Conservation (phyloP, 2,888 invertebrate genomes). For the Dryobota labecula region DNA sequence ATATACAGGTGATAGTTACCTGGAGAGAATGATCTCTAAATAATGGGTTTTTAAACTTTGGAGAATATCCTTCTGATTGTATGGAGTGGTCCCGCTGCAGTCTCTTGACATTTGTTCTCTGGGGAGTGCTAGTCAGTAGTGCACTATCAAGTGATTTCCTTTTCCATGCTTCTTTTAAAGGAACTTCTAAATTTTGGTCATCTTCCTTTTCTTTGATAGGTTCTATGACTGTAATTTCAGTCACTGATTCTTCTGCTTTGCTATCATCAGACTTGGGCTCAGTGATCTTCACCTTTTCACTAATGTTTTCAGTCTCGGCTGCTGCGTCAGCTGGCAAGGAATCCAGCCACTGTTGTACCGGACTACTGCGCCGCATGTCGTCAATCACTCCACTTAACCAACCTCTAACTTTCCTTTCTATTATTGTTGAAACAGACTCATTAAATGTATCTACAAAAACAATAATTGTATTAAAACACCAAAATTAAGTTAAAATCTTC, state of each 20-base stretch:
- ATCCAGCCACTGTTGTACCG: slow-evolving; percentile 94
- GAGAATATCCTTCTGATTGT: slow-evolving; percentile 86
- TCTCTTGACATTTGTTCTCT: slow-evolving; percentile 75
- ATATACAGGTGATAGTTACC: slow-evolving; percentile 70
- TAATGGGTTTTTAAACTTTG: slow-evolving; percentile 86
- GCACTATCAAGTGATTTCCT: slow-evolving; percentile 85
- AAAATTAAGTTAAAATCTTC: neutral
- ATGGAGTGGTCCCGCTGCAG: slow-evolving; percentile 86
- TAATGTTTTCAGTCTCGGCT: slow-evolving; percentile 62
- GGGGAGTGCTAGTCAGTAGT: slow-evolving; percentile 76
- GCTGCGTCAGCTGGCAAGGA: slow-evolving; percentile 89
- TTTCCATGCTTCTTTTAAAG: slow-evolving; percentile 81
- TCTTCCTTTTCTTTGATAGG: slow-evolving; percentile 70
- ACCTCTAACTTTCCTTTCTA: slow-evolving; percentile 87
- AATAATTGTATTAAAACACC: slow-evolving; percentile 13
- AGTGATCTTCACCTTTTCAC: slow-evolving; percentile 67
- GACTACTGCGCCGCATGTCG: slow-evolving; percentile 92
- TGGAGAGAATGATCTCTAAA: slow-evolving; percentile 88
- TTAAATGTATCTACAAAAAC: slow-evolving; percentile 83
- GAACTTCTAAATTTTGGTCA: slow-evolving; percentile 82
- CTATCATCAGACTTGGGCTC: slow-evolving; percentile 80
- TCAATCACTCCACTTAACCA: slow-evolving; percentile 88
- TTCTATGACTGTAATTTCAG: slow-evolving; percentile 82
- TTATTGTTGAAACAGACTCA: slow-evolving; percentile 85
- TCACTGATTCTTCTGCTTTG: slow-evolving; percentile 81